Evolutionary conservation across 2,888 invertebrate species (phyloP), one percentile per base, ranked within the genome.

Genomic region (Drosophila kuntzei): DNA sequence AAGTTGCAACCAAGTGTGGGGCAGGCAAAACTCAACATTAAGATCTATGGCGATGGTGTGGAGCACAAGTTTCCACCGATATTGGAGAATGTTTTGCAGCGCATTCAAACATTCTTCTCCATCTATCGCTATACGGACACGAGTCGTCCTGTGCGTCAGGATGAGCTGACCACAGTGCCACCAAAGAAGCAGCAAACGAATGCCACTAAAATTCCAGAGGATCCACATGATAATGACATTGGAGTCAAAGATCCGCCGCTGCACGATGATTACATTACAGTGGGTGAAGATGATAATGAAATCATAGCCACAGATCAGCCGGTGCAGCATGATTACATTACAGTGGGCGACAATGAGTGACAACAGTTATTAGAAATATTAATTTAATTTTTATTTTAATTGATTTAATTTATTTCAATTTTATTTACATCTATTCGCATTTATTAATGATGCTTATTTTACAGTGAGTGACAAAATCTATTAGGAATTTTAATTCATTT

Each of bases 31-130:
- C 55, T 90, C 1, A 76, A 79, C 37, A 68, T 89, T 3, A 91
- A 89, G 79, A 90, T 92, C 49, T 92, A 91, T 69, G 92, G 92
- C 18, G 91, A 90, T 4, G 92, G 92, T 3, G 89, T 84, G 25
- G 92, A 92, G 72, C 94, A 94, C 1, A 93, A 94, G 86, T 95
- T 96, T 89, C 95, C 96, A 6, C 95, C 95, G 1, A 91, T 95
- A 50, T 90, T 96, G 71, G 96, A 96, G 87, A 94, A 94, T 76
- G 90, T 96, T 39, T 94, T 95, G 6, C 95, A 96, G 88, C 93
- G 95, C 47, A 94, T 96, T 55, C 96, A 96, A 91, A 94, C 94
- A 0, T 93, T 95, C 78, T 95, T 95, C 92, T 96, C 96, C 0
- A 94, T 95, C n/a, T 95, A 95, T 80, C 92, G 94, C 54, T 93